A percentile compares a stretch with the other conserved stretches of the same genome.
Conservation (phyloP, 1,140 invertebrate species). For the Probaryconus sp. region DNA sequence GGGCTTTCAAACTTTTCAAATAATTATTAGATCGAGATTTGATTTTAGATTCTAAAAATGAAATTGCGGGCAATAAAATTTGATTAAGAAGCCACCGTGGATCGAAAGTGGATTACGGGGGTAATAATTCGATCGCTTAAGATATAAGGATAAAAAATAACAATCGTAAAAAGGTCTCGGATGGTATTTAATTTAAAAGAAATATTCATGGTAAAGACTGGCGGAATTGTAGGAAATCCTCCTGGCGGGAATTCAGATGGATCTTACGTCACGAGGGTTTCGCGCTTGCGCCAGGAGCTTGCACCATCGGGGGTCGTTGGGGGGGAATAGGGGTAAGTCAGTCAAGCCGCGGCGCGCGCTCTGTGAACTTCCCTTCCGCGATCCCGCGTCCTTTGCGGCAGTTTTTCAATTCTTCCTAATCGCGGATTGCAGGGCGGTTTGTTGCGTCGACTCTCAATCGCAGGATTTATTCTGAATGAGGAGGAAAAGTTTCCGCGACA, state of each 20-base stretch:
- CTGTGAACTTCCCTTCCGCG: conserved; percentile 73
- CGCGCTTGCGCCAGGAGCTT: conserved; percentile 64
- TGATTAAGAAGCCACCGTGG: too few species aligned
- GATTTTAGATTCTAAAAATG: too few species aligned
- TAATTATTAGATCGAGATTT: too few species aligned
- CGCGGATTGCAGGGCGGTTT: not conserved
- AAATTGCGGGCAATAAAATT: too few species aligned
- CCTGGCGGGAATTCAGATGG: conserved; percentile 65
- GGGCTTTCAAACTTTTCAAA: too few species aligned
- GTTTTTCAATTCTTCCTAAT: conserved; percentile 33
- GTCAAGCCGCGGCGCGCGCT: conserved; percentile 78
- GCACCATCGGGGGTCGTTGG: conserved; percentile 53
- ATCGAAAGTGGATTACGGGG: too few species aligned
- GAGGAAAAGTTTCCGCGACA: too few species aligned
- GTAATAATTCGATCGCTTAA: too few species aligned
- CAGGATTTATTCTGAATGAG: not conserved
- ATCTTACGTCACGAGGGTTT: conserved; percentile 49
- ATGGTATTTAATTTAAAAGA: conserved; percentile 21
- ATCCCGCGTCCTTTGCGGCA: conserved; percentile 33
- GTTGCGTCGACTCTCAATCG: not conserved
- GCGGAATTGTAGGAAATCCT: conserved; percentile 46
- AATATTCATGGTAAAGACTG: conserved; percentile 33
- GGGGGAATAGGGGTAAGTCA: conserved; percentile 76
- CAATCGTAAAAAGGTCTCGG: not conserved
- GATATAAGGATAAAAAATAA: too few species aligned